These are phyloP conservation scores for Hippocampus abdominalis DNA, from an alignment of 2,113 vertebrate species.

Conservation along the genomic window DNA sequence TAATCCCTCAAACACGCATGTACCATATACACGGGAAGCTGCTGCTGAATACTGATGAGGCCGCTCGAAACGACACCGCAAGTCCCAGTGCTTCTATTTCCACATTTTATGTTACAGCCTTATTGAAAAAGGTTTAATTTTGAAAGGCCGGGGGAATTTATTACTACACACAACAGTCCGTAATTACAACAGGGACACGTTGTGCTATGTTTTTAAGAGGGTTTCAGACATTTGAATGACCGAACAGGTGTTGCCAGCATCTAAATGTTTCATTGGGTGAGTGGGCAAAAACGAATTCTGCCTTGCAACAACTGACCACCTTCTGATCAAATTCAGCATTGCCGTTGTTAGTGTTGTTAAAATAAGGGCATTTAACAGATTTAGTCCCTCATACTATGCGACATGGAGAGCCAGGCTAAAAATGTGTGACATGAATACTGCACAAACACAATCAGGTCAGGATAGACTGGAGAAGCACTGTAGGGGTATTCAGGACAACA, in stretches of 20 bases:
- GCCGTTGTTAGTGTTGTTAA: no score
- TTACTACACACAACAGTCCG: background rate
- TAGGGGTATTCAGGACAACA: background rate
- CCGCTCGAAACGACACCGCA: slow-evolving; percentile 12
- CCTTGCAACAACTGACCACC: background rate
- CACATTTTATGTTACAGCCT: background rate
- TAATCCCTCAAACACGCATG: slow-evolving; percentile 60
- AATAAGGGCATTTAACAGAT: no score
- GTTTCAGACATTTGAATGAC: background rate
- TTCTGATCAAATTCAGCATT: background rate
- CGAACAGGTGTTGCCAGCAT: background rate
- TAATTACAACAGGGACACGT: background rate
- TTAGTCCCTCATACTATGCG: background rate
- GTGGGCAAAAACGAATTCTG: background rate
- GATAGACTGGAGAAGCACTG: slow-evolving; percentile 31
- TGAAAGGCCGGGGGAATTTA: no score
- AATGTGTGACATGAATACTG: background rate
- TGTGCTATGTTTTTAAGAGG: no score
- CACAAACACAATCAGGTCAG: background rate
- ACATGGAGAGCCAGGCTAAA: background rate
- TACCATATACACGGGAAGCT: slow-evolving; percentile 21
- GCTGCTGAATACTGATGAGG: slow-evolving; percentile 37
- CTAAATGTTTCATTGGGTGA: background rate
- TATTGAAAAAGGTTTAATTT: no score
- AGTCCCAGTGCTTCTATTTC: background rate